Base-by-base conservation (phyloP, 1,140 invertebrate genomes). In the Atta cephalotes region DNA sequence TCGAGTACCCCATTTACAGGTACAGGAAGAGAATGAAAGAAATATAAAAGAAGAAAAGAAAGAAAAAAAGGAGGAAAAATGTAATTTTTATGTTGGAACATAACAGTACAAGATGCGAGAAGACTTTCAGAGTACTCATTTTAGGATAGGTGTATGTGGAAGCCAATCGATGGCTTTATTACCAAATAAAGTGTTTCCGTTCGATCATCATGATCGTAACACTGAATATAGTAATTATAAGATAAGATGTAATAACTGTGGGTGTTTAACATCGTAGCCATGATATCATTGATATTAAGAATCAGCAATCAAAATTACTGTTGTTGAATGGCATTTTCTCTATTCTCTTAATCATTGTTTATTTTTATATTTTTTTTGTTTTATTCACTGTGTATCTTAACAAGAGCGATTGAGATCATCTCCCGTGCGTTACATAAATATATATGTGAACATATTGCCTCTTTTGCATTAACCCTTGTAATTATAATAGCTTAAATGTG, bases 1-100 rank as follows among this genome's bases (percentile, higher is more conserved):
- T 91, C 84, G 71, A 89, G 91, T 93, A 93, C 92, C 92, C 92
- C 91, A 89, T 93, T 90, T 93, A 93, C 92, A 93, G 92, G 92
- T 93, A 93, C 91, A 87, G 45, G 82, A 78, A 85, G 66, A 82
- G 45, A 72, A 35, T 56, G 63, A 45, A 93, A 84, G 53, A 85
- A 51, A 51, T 25, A 31, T 31, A 35, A 10, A 79, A 25, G 31
- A 65, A 31, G 39, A 28, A 51, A 51, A 58, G 56, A 58, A 21
- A 21, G 53, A 66, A 21, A 77, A 21, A 78, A 56, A 31, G 51
- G 10, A 60, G 56, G 58, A 63, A 49, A 45, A 31, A 77, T 88
- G 68, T 84, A 84, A 87, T 85, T 89, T 89, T 87, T 88, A 63
- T 66, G 74, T 84, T 77, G 87, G 18, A 79, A 76, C 66, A 84